A percentile compares a stretch with the other conserved stretches of the same genome.
Conservation (phyloP, 2,113 vertebrate genomes). For the Forbesichthys agassizii region DNA sequence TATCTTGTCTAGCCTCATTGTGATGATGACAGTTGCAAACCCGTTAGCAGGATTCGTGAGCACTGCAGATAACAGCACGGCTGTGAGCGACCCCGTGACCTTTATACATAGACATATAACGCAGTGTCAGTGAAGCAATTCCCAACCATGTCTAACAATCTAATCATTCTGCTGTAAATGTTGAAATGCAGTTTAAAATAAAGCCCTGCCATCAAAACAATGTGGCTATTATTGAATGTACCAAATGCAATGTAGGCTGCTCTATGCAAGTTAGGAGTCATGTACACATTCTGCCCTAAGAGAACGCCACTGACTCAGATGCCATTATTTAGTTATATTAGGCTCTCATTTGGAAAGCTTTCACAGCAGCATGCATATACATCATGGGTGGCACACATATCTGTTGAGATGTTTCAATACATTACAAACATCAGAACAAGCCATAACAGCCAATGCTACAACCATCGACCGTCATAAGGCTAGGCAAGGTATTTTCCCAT, state of each 20-base stretch:
- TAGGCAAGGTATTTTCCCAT: too few species aligned
- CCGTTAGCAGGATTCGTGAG: too few species aligned
- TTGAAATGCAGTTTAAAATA: conserved; percentile 8
- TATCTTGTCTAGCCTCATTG: neutral
- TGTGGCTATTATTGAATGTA: neutral
- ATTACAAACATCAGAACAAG: too few species aligned
- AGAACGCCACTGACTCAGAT: neutral
- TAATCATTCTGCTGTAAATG: conserved; percentile 18
- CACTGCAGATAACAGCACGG: too few species aligned
- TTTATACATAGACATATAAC: neutral
- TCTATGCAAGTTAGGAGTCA: neutral
- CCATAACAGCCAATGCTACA: too few species aligned
- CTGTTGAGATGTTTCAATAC: too few species aligned
- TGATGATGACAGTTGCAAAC: neutral
- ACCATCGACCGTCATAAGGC: too few species aligned
- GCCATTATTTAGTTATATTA: conserved; percentile 4
- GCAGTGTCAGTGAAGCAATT: conserved; percentile 4
- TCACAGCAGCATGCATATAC: conserved; percentile 45
- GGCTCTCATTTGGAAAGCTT: conserved; percentile 18
- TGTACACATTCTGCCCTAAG: neutral
- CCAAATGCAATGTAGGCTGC: neutral
- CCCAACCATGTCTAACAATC: conserved; percentile 26
- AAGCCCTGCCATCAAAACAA: neutral
- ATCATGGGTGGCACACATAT: conserved; percentile 13
- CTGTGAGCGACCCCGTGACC: conserved; percentile 13